Evolutionary conservation across 2,797 vertebrate genomes (phyloP).

Genomic region (Gastrophryne carolinensis): DNA sequence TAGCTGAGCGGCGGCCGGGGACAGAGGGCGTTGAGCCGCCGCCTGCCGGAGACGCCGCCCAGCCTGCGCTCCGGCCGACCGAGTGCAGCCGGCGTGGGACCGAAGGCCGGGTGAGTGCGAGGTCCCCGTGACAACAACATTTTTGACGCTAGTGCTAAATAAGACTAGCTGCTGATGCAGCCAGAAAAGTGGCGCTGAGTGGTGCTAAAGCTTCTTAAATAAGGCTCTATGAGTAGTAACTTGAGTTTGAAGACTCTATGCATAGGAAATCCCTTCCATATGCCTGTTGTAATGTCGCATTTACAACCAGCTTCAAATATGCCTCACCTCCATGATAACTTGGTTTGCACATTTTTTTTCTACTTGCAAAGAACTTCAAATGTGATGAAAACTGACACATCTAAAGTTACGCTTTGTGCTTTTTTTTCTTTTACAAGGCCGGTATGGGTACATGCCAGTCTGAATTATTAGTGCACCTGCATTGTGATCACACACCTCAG

Average conservation of each 20-base stretch:
- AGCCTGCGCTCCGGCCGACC: too few species aligned
- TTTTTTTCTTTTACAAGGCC: slow-evolving; percentile 41
- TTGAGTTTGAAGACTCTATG: background rate
- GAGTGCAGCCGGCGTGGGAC: too few species aligned
- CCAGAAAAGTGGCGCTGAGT: too few species aligned
- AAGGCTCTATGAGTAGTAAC: too few species aligned
- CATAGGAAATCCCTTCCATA: background rate
- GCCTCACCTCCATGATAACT: background rate
- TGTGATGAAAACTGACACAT: slow-evolving; percentile 34
- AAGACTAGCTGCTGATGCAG: too few species aligned
- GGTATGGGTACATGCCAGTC: slow-evolving; percentile 16
- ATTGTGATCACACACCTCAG: slow-evolving; percentile 37
- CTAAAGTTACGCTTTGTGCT: slow-evolving; percentile 21
- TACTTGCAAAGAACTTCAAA: slow-evolving; percentile 13
- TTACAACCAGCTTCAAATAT: background rate
- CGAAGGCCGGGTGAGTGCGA: too few species aligned
- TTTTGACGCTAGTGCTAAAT: too few species aligned
- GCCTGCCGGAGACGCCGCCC: too few species aligned
- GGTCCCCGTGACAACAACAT: too few species aligned
- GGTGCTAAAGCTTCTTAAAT: too few species aligned
- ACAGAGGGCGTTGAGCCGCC: too few species aligned
- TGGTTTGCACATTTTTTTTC: background rate
- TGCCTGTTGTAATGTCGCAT: background rate
- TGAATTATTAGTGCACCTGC: slow-evolving; percentile 43
- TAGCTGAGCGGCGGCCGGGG: too few species aligned